These are phyloP conservation scores for Drosophila siamana DNA, from an alignment of 2,888 invertebrate genomes.

Conservation along the genomic window DNA sequence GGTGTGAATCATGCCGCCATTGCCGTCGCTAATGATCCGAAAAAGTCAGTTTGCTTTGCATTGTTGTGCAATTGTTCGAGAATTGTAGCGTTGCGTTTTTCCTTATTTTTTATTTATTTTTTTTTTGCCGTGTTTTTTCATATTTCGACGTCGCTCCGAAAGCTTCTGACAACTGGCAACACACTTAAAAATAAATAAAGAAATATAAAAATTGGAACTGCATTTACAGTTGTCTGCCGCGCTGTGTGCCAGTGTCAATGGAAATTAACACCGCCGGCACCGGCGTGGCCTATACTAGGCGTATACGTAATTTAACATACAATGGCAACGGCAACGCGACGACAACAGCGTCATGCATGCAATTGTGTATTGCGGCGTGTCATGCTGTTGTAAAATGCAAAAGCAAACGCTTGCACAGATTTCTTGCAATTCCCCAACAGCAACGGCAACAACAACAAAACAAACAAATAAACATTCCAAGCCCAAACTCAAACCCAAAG, in stretches of 20 bases:
- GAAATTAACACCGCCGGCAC: conserved; percentile 74
- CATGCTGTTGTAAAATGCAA: conserved; percentile 56
- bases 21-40: conserved; percentile 64
- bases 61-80: conserved; percentile 67
- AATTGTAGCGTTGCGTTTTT: conserved; percentile 43
- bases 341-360: conserved; percentile 59
- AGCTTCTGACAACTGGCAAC: conserved; percentile 62
- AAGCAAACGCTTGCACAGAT: conserved; percentile 65
- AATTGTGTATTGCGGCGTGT: conserved; percentile 63
- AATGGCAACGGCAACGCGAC: conserved; percentile 57
- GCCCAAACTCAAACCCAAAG: conserved; percentile 27
- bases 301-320: conserved; percentile 79
- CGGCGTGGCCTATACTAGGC: conserved; percentile 67
- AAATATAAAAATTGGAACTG: conserved; percentile 62
- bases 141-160: conserved; percentile 44
- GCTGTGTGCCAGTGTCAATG: conserved; percentile 72
- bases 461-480: conserved; percentile 53
- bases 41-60: conserved; percentile 41
- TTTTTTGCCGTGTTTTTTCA: conserved; percentile 37
- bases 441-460: conserved; percentile 20
- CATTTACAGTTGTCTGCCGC: conserved; percentile 32
- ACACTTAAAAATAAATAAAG: conserved; percentile 61
- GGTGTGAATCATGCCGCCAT: conserved; percentile 68
- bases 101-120: conserved; percentile 7
- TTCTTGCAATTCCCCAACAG: conserved; percentile 54